Percentiles rank a stretch among this genome's conserved stretches.
These are phyloP conservation scores for Psittacara wagleri DNA, from an alignment of 2,113 vertebrate species.

Conservation along the genomic window DNA sequence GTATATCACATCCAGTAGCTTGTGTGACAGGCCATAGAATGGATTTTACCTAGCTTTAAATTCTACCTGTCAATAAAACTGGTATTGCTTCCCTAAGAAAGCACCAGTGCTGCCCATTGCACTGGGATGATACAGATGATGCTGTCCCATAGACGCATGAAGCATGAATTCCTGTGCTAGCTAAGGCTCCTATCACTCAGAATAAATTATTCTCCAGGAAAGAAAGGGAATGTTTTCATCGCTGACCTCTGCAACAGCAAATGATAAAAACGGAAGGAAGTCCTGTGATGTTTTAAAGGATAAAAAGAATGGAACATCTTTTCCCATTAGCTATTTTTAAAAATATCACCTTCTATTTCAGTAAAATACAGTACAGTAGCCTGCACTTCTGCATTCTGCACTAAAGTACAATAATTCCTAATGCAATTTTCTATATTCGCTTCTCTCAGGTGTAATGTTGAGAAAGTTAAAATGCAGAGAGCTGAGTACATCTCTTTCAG, in stretches of 20 bases:
- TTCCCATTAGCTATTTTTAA: neutral
- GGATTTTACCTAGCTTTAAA: conserved; percentile 6
- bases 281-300: neutral
- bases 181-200: neutral
- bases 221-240: neutral
- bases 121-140: neutral
- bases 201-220: neutral
- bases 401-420: neutral
- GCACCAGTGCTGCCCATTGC: neutral
- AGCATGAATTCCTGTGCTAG: neutral
- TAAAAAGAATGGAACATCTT: neutral
- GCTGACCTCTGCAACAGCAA: neutral
- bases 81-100: neutral
- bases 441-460: neutral
- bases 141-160: neutral
- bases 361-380: neutral
- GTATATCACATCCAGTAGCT: neutral
- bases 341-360: neutral
- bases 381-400: neutral
- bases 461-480: neutral
- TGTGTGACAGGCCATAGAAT: neutral
- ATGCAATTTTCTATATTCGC: neutral
- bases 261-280: neutral
- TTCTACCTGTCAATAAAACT: neutral
- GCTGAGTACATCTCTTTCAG: neutral